A percentile compares a stretch with the other conserved stretches of the same genome.
These are phyloP conservation scores for Delphinapterus leucas DNA, from an alignment of 2,113 vertebrate species.

Conservation along the genomic window DNA sequence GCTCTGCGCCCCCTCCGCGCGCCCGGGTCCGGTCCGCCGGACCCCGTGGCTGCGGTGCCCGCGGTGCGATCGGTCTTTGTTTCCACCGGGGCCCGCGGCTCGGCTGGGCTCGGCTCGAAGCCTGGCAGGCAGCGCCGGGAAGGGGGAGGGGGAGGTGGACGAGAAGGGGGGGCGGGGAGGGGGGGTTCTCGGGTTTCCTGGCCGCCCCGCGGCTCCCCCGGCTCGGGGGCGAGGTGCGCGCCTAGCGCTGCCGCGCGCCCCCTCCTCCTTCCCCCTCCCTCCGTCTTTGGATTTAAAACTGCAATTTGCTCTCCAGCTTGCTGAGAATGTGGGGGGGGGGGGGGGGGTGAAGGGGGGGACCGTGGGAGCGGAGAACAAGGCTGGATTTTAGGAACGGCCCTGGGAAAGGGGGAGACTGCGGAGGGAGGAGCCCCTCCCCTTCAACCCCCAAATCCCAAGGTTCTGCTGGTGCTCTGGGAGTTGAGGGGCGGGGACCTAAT, in stretches of 20 bases:
- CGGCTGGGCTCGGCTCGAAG: slow-evolving; percentile 78
- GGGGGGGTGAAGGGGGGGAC: slow-evolving; percentile 56
- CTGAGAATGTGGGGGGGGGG: slow-evolving; percentile 68
- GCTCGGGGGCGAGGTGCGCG: slow-evolving; percentile 76
- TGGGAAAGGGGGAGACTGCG: slow-evolving; percentile 76
- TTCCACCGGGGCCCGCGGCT: slow-evolving; percentile 77
- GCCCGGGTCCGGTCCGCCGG: slow-evolving; percentile 89
- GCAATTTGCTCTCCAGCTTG: slow-evolving; percentile 77
- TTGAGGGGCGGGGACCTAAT: slow-evolving; percentile 77
- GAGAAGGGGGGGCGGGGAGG: slow-evolving; percentile 50
- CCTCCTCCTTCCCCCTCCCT: slow-evolving; percentile 73
- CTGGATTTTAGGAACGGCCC: slow-evolving; percentile 76
- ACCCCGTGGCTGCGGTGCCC: slow-evolving; percentile 88
- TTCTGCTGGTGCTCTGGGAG: slow-evolving; percentile 69
- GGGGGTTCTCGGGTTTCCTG: slow-evolving; percentile 78
- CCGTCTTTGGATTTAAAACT: slow-evolving; percentile 78
- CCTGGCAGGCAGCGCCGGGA: slow-evolving; percentile 73
- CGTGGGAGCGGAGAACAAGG: slow-evolving; percentile 78
- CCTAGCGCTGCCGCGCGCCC: slow-evolving; percentile 71
- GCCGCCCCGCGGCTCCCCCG: slow-evolving; percentile 75
- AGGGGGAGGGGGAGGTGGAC: slow-evolving; percentile 70
- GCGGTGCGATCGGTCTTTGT: slow-evolving; percentile 86
- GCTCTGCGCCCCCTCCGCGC: slow-evolving; percentile 37
- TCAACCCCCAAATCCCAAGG: slow-evolving; percentile 73
- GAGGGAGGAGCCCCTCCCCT: slow-evolving; percentile 76